A percentile compares a stretch with the other conserved stretches of the same genome.
These are phyloP conservation scores for Chionomys nivalis DNA, from an alignment of 2,113 vertebrate genomes.

Conservation along the genomic window DNA sequence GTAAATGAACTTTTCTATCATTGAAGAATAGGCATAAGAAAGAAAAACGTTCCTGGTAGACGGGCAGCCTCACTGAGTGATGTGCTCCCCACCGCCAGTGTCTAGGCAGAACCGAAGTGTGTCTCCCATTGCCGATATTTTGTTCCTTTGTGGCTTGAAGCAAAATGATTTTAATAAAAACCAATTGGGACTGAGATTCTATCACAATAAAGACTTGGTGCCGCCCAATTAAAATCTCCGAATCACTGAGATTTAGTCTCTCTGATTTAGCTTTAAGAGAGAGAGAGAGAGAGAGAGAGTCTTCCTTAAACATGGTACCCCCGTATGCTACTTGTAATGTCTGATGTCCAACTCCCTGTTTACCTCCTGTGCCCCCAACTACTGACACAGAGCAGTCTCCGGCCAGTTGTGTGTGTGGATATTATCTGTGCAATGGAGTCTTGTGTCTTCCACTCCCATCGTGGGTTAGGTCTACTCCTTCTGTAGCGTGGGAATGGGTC, in stretches of 20 bases:
- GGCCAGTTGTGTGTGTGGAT: accelerated
- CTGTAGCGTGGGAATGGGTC: not conserved
- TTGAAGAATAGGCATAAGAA: not conserved
- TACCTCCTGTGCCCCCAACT: not conserved
- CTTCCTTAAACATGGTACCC: not conserved
- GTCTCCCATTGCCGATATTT: not conserved
- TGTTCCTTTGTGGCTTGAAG: not conserved
- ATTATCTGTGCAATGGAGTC: no score
- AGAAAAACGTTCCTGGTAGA: not conserved
- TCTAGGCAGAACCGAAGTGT: not conserved
- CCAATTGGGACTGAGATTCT: not conserved
- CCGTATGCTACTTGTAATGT: accelerated
- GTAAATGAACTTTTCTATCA: not conserved
- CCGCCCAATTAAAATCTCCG: not conserved
- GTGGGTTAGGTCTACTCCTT: not conserved
- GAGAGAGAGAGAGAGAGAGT: not conserved
- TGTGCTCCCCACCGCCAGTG: no score
- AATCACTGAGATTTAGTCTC: not conserved
- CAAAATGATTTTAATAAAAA: conserved; percentile 1
- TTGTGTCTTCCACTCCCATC: not conserved
- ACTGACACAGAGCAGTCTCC: no score
- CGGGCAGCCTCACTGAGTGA: not conserved
- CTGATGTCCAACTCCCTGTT: accelerated
- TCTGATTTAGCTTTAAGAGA: not conserved
- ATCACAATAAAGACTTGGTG: not conserved